Evolutionary conservation across 92 coral and sea anemone species (phyloP).

Genomic region (Hydrozoanthus gracilis): DNA sequence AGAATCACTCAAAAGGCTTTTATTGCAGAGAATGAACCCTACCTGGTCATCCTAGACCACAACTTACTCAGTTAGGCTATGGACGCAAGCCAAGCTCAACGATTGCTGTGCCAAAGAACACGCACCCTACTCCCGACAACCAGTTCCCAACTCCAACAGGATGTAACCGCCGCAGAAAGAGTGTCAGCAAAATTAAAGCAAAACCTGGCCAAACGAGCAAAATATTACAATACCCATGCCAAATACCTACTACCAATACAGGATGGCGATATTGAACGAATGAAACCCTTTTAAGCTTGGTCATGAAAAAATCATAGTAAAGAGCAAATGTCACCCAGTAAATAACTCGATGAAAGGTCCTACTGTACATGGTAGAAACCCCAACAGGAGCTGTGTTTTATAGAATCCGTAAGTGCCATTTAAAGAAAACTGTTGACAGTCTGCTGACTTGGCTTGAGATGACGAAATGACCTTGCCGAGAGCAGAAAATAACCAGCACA

Average conservation of each 20-base stretch:
- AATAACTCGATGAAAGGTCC: slow-evolving; percentile 6
- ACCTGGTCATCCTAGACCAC: slow-evolving; percentile 16
- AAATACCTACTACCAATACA: neutral
- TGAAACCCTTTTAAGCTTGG: slow-evolving; percentile 22
- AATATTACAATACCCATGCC: slow-evolving; percentile 10
- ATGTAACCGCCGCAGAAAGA: neutral
- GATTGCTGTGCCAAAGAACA: neutral
- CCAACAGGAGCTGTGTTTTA: slow-evolving; percentile 1
- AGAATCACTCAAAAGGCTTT: slow-evolving; percentile 4
- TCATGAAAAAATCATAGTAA: neutral
- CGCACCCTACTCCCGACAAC: neutral
- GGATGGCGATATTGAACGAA: slow-evolving; percentile 2
- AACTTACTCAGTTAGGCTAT: neutral
- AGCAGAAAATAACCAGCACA: neutral
- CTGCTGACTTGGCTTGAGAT: neutral
- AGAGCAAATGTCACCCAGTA: neutral
- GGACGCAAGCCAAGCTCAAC: slow-evolving; percentile 6
- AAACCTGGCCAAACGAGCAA: slow-evolving; percentile 5
- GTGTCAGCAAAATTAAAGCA: neutral
- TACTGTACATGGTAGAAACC: slow-evolving; percentile 1
- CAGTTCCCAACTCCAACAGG: neutral
- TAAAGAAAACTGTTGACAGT: neutral
- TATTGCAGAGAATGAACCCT: neutral
- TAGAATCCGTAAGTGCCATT: neutral
- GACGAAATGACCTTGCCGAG: neutral